Conservation (phyloP, 1,140 invertebrate species). For the Ostrea edulis region DNA sequence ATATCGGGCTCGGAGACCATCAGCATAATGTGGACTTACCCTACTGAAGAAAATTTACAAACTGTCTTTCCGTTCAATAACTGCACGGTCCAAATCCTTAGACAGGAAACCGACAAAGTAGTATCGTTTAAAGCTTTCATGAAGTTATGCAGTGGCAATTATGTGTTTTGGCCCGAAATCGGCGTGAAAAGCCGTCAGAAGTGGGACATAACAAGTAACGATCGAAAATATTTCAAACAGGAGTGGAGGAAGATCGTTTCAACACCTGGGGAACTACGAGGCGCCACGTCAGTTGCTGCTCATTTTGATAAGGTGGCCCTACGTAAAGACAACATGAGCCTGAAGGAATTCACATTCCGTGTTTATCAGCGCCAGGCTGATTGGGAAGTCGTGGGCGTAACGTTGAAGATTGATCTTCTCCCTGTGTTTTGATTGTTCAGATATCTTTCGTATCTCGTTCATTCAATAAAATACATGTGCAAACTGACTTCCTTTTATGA, state of each 20-base stretch:
- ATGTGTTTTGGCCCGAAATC: not conserved
- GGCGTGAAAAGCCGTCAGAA: not conserved
- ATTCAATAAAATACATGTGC: too few relatives aligned
- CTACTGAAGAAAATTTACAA: not conserved
- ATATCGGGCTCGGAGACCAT: not conserved
- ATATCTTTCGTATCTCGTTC: too few relatives aligned
- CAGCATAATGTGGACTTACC: not conserved
- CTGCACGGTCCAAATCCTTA: not conserved
- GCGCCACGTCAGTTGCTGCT: not conserved
- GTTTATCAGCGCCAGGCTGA: not conserved
- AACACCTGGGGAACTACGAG: not conserved
- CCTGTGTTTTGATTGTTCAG: not conserved
- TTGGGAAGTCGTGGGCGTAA: not conserved
- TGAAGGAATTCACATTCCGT: not conserved
- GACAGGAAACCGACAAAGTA: not conserved
- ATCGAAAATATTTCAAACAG: not conserved
- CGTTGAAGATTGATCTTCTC: not conserved
- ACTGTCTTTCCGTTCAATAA: not conserved
- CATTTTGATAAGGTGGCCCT: not conserved
- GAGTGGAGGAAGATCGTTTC: not conserved
- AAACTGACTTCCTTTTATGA: too few relatives aligned
- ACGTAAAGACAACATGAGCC: not conserved
- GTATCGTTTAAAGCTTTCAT: not conserved
- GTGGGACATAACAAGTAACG: not conserved
- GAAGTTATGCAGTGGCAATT: not conserved